phyloP scores from a whole-genome alignment of 2,888 invertebrate species.

The Drosophila longiperda region DNA sequence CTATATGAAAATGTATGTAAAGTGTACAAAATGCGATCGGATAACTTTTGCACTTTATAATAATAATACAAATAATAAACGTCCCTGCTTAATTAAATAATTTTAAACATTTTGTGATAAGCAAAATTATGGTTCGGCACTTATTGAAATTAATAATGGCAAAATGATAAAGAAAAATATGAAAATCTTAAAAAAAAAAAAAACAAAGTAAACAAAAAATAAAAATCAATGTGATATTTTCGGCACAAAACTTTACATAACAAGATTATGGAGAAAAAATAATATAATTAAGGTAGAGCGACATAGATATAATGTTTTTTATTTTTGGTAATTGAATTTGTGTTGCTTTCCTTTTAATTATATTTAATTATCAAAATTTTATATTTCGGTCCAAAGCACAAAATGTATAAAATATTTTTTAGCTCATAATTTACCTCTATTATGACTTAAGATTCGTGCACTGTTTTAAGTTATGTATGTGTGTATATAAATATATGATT shows the following conservation, averaged over 20 bases:
- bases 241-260: conserved; percentile 80
- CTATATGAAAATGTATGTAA: conserved; percentile 9
- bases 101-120: conserved; percentile 84
- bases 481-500: conserved; percentile 50
- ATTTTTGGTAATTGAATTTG: conserved; percentile 24
- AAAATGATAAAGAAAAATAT: conserved; percentile 35
- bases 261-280: conserved; percentile 35
- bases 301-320: conserved; percentile 36
- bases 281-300: conserved; percentile 51
- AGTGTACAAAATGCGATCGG: conserved; percentile 7
- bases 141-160: conserved; percentile 49
- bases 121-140: conserved; percentile 82
- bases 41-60: conserved; percentile 30
- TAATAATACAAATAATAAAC: conserved; percentile 23
- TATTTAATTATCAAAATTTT: conserved; percentile 76
- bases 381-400: conserved; percentile 82
- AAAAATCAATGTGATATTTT: conserved; percentile 82
- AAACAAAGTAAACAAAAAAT: conserved; percentile 43
- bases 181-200: conserved; percentile 34
- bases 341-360: conserved; percentile 55
- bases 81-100: conserved; percentile 62
- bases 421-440: conserved; percentile 50
- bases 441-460: conserved; percentile 51
- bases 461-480: conserved; percentile 68
- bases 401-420: conserved; percentile 77